Evolutionary conservation across 1,140 invertebrate genomes (phyloP).

Genomic region (Drosophila littoralis): DNA sequence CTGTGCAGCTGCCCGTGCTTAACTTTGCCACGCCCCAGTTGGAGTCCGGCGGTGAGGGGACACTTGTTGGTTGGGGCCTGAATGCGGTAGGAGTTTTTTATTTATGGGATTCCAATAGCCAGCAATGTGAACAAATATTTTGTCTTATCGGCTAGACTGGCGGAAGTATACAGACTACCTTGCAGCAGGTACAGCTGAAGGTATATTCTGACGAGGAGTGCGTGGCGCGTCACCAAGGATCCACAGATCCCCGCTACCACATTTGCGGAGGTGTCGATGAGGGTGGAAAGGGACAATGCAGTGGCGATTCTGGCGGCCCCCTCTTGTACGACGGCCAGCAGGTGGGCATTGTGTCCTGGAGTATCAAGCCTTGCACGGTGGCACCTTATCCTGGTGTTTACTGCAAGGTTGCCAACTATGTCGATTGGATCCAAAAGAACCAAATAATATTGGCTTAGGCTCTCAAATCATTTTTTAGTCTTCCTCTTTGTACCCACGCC

Average conservation of each 20-base stretch:
- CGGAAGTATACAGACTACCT: slow-evolving; percentile 62
- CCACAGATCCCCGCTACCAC: slow-evolving; percentile 65
- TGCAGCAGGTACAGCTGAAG: slow-evolving; percentile 83
- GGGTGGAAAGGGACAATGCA: slow-evolving; percentile 85
- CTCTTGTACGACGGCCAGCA: slow-evolving; percentile 72
- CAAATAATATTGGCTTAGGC: slow-evolving; percentile 66
- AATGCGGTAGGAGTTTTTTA: slow-evolving; percentile 56
- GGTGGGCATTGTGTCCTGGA: slow-evolving; percentile 85
- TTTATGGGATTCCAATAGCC: background rate
- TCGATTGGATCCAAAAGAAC: slow-evolving; percentile 83
- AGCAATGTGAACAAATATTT: background rate
- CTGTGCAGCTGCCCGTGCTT: slow-evolving; percentile 56
- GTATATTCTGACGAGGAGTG: slow-evolving; percentile 83
- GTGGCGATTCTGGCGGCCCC: slow-evolving; percentile 85
- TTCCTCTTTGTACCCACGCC: background rate
- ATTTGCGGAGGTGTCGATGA: slow-evolving; percentile 84
- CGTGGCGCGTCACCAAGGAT: slow-evolving; percentile 47
- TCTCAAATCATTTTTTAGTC: background rate
- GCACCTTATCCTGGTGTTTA: slow-evolving; percentile 84
- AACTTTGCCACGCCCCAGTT: slow-evolving; percentile 60
- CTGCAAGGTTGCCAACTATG: slow-evolving; percentile 84
- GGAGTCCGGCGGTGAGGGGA: slow-evolving; percentile 51
- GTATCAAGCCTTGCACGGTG: slow-evolving; percentile 84
- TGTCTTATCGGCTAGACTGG: slow-evolving; percentile 59
- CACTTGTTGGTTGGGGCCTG: slow-evolving; percentile 79